Evolutionary conservation across 2,888 invertebrate genomes (phyloP), one percentile per base, ranked within the genome.

Genomic region (Eudasyphora cyanicolor): DNA sequence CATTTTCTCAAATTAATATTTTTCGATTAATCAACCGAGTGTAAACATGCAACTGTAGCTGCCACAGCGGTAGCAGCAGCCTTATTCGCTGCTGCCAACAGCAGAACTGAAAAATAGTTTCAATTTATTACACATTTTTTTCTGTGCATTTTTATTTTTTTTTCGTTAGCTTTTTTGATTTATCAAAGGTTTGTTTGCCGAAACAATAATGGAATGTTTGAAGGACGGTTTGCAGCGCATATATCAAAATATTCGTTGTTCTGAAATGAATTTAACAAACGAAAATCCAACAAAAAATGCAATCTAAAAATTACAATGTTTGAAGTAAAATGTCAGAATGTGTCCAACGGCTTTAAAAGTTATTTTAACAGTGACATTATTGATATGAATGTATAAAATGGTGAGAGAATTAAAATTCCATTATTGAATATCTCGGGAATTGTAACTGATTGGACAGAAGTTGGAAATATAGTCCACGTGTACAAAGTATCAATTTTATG

Each of bases 1-100:
- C 57, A 51, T 70, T 83, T 82, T 45, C 17, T 10, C 1, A 67
- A 67, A 67, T 67, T 67, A 67, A 67, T 67, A 67, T 38, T 67
- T 67, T 67, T 42, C 67, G 67, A 67, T 67, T 67, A 67, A 67
- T 67, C 67, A 67, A 67, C 67, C 42, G 38, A 67, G 67, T 29
- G 67, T 29, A 67, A 67, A 67, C 38, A 67, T 67, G 42, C 67
- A 42, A 5, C n/a, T n/a, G n/a, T n/a, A n/a, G 60, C 60, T n/a
- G 29, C 60, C 27, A 60, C 49, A 49, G 10, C 49, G 17, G 49
- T 19, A 17, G 8, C 49, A 17, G 19, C 1, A 49, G 8, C 49
- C 5, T 2, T 19, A 49, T 10, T 38, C 6, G 38, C 38, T 7
- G 5, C 6, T 5, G 38, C 10, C 5, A 38, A 38, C 27, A 10